Conservation (phyloP, 1,140 invertebrate genomes). For the Cydia strobilella region DNA sequence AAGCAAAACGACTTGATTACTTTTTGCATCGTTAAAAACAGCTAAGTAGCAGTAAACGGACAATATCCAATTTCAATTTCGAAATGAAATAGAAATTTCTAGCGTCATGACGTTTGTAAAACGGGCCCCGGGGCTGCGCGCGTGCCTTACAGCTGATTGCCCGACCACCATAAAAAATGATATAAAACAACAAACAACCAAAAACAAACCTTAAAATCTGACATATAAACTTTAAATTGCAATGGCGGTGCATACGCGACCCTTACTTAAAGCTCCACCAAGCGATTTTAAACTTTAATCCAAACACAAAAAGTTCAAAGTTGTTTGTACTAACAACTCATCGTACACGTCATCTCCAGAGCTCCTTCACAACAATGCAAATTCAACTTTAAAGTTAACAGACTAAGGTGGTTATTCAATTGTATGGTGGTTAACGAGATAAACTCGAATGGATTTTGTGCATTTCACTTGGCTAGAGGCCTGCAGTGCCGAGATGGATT, state of each 20-base stretch:
- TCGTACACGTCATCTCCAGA: constrained; percentile 61
- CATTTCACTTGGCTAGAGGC: constrained; percentile 71
- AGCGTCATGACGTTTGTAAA: constrained; percentile 14
- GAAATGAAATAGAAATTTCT: constrained; percentile 29
- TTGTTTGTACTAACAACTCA: constrained; percentile 41
- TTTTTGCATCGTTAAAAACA: constrained; percentile 1
- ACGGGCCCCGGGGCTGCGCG: constrained; percentile 57
- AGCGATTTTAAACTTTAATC: constrained; percentile 53
- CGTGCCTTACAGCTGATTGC: constrained; percentile 78
- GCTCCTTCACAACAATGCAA: constrained; percentile 38
- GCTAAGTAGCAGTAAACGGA: constrained; percentile 25
- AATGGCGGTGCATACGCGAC: constrained; percentile 43
- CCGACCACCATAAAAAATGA: constrained; percentile 73
- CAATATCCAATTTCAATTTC: constrained; percentile 30
- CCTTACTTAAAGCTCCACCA: constrained; percentile 53
- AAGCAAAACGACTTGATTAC: constrained; percentile 9
- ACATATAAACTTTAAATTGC: constrained; percentile 36
- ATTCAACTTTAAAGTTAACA: constrained; percentile 40
- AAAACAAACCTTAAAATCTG: constrained; percentile 46
- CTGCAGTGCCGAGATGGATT: constrained; percentile 26
- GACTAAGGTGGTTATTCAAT: constrained; percentile 39
- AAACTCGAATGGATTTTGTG: constrained; percentile 77
- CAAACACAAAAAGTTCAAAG: constrained; percentile 45
- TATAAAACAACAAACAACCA: constrained; percentile 43
- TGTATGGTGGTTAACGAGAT: constrained; percentile 60